Percentiles rank a stretch among this genome's conserved stretches.
phyloP scores from a whole-genome alignment of 2,113 vertebrate species.

The Pedionomus torquatus region DNA sequence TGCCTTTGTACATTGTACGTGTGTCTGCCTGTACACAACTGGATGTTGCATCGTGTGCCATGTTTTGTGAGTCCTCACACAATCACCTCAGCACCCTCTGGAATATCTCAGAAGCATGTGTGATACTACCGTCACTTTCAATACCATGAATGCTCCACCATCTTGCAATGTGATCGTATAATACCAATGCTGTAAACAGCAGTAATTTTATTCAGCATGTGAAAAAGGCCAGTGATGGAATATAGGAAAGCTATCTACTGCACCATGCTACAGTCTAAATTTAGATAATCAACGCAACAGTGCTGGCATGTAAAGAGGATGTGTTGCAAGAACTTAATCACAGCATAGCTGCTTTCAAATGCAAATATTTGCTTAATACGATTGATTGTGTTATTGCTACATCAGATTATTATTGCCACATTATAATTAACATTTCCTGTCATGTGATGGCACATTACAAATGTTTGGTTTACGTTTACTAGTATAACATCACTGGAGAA shows the following conservation, averaged over 20 bases:
- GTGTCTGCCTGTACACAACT: rapidly evolving
- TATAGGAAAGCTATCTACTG: background rate
- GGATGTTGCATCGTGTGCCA: rapidly evolving
- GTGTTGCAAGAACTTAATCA: conserved; percentile 16
- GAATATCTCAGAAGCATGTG: rapidly evolving
- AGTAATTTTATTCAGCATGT: rapidly evolving
- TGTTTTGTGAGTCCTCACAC: rapidly evolving
- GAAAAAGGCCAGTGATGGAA: background rate
- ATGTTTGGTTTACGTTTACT: background rate
- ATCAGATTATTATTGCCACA: background rate
- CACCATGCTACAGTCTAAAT: background rate
- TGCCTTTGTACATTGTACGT: rapidly evolving
- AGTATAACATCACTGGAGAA: background rate
- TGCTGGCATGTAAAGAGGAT: background rate
- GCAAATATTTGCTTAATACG: background rate
- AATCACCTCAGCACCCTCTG: rapidly evolving
- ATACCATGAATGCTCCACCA: rapidly evolving
- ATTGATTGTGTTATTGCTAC: background rate
- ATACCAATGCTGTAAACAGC: rapidly evolving
- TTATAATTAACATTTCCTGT: conserved; percentile 32
- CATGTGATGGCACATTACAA: background rate
- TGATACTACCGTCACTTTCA: rapidly evolving
- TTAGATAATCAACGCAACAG: background rate
- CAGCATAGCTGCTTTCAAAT: background rate
- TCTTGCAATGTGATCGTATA: rapidly evolving